These are phyloP conservation scores for Amphimallon solstitiale DNA, from an alignment of 2,888 invertebrate species.

Conservation along the genomic window DNA sequence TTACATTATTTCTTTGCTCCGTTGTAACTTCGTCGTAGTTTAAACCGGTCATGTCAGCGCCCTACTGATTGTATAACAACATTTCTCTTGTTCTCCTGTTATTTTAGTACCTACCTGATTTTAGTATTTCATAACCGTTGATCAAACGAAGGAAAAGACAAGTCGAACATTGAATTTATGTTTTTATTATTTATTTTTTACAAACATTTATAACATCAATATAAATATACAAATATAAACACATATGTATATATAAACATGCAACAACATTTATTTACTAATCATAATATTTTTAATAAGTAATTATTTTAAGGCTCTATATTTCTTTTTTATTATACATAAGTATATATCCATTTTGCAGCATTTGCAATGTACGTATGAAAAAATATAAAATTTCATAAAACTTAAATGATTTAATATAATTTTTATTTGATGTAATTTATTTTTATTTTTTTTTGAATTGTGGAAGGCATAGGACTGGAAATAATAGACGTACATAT, in stretches of 20 bases:
- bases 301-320: conserved; percentile 36
- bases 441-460: not conserved
- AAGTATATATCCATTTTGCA: conserved; percentile 21
- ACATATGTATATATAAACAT: conserved; percentile 39
- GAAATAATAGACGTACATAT: not conserved
- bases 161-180: conserved; percentile 93
- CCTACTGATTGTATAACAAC: no score
- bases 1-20: no score
- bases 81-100: no score
- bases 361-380: conserved; percentile 33
- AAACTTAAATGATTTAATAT: conserved; percentile 10
- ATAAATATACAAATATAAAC: conserved; percentile 44
- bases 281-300: conserved; percentile 27
- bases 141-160: conserved; percentile 79
- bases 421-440: conserved; percentile 9
- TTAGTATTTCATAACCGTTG: no score
- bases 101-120: no score
- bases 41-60: no score
- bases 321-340: conserved; percentile 22
- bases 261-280: conserved; percentile 40
- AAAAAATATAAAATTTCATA: conserved; percentile 26
- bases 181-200: conserved; percentile 34
- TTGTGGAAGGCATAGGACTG: conserved; percentile 34
- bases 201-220: conserved; percentile 42
- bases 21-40: no score